Conservation (phyloP, 2,113 vertebrate genomes). For the Ammospiza caudacuta region DNA sequence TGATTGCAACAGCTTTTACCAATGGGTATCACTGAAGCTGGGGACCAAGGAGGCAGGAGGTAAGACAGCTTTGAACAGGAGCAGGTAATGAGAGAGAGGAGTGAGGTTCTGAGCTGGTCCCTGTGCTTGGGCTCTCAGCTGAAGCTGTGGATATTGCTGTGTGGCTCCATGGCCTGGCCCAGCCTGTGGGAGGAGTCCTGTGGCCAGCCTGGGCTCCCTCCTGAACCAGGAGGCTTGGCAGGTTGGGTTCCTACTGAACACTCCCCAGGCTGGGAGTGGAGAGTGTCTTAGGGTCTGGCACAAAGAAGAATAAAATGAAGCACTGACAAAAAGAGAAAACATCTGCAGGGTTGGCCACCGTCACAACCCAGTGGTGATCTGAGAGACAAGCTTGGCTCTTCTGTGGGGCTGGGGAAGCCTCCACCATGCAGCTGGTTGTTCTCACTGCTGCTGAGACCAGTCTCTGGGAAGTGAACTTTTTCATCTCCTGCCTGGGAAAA, state of each 20-base stretch:
- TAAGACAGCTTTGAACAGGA: slow-evolving; percentile 65
- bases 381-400: neutral
- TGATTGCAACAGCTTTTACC: slow-evolving; percentile 99
- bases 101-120: neutral
- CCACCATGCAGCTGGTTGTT: neutral
- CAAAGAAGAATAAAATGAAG: neutral
- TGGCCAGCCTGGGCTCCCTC: neutral
- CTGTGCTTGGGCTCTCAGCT: neutral
- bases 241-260: neutral
- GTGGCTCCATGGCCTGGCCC: neutral
- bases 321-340: neutral
- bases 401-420: neutral
- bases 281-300: neutral
- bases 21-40: slow-evolving; percentile 97
- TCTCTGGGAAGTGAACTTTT: neutral
- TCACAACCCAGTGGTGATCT: neutral
- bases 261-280: neutral
- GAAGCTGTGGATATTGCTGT: neutral
- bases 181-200: neutral
- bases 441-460: neutral
- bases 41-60: slow-evolving; percentile 78
- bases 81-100: neutral
- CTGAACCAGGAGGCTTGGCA: neutral
- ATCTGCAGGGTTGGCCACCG: neutral
- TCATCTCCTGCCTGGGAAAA: neutral